These are phyloP conservation scores for Noctua comes DNA, from an alignment of 2,888 invertebrate genomes.

Conservation along the genomic window DNA sequence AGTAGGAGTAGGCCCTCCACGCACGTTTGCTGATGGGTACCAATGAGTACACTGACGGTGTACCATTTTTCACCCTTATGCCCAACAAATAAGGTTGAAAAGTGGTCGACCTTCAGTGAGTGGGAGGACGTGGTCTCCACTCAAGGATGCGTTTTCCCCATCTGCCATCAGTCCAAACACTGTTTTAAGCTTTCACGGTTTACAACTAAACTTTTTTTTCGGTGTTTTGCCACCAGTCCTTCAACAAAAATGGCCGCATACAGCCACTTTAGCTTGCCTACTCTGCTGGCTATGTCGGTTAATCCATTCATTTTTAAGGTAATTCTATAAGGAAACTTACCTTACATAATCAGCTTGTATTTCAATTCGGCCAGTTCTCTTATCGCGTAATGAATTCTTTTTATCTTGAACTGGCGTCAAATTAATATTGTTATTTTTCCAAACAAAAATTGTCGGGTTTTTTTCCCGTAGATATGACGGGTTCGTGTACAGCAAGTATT, in stretches of 20 bases:
- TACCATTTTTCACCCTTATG: no score
- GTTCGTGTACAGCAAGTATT: background rate
- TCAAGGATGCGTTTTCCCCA: background rate
- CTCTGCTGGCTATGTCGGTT: background rate
- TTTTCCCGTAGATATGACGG: background rate
- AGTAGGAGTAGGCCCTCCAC: background rate
- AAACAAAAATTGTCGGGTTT: background rate
- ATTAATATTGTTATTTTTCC: conserved; percentile 1
- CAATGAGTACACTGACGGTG: no score
- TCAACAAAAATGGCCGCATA: background rate
- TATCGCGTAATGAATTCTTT: background rate
- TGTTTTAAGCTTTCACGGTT: no score
- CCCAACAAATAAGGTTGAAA: background rate
- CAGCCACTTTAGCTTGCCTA: background rate
- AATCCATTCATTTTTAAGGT: background rate
- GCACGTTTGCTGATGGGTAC: background rate
- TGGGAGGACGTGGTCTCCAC: background rate
- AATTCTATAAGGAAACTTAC: background rate
- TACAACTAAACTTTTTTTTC: no score
- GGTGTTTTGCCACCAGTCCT: background rate
- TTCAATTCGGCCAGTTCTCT: background rate
- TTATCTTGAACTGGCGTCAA: background rate
- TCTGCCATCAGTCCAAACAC: background rate
- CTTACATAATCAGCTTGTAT: background rate
- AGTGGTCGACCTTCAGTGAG: no score